Evolutionary conservation across 2,888 invertebrate genomes (phyloP), one percentile per base, ranked within the genome.

Genomic region (Drosophila setosimentum): DNA sequence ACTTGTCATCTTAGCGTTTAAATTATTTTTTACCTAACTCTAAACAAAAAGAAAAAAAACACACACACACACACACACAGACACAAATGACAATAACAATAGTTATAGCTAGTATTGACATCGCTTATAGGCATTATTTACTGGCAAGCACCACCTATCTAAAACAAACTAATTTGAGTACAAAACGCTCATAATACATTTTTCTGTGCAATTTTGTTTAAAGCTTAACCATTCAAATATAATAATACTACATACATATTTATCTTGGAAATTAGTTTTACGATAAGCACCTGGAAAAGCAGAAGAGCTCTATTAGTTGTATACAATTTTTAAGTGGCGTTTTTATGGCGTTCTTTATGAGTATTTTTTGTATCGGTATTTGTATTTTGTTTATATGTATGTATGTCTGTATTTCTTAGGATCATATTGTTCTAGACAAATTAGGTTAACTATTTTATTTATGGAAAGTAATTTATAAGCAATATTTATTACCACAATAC

Each of bases 1-100:
- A 87, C 90, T 87, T 87, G 87, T 87, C 87, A 87, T 89, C 81
- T 88, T 89, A 89, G 88, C 86, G 70, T 70, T 88, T 87, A 89
- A 89, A 85, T 87, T 87, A 89, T 80, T 87, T 87, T 45, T 80
- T 89, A 87, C 79, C 85, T 82, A 76, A 79, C 78, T 67, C 51
- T 53, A 67, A 81, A 48, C 74, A 71, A 80, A 65, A 58, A 24
- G 63, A 76, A 71, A 30, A 73, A 61, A 29, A 33, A 71, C 32
- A 35, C 13, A 64, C 24, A 53, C 8, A 75, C 72, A 68, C 40
- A 63, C 33, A 54, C 30, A 70, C 40, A 67, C 40, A 53, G 18
- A 49, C 32, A 62, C 42, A 30, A 29, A 51, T 3, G 51, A 68
- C 48, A 68, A 55, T 49, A 51, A 58, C 35, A 74, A 66, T 54